Percentiles rank a stretch among this genome's conserved stretches.
phyloP scores from a whole-genome alignment of 2,797 vertebrate genomes.

The Momotus momota region DNA sequence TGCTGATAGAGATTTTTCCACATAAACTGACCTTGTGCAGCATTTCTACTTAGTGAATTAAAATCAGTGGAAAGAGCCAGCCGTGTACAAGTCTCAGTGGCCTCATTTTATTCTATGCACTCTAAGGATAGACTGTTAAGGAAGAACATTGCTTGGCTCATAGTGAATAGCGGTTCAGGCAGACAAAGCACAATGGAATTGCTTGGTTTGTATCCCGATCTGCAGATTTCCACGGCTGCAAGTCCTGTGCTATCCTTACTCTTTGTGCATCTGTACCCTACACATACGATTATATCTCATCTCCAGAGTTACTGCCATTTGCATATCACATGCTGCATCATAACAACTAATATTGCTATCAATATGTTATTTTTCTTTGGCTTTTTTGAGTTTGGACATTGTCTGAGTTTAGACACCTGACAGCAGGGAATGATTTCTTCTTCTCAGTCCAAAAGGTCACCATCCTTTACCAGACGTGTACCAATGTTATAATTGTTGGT shows the following conservation, averaged over 20 bases:
- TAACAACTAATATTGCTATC: neutral
- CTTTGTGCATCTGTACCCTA: neutral
- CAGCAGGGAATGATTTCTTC: neutral
- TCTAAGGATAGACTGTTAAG: conserved; percentile 8
- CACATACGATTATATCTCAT: neutral
- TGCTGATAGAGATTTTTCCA: neutral
- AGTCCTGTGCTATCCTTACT: neutral
- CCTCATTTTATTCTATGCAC: neutral
- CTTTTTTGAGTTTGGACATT: neutral
- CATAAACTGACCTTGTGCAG: conserved; percentile 2
- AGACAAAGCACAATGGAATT: neutral
- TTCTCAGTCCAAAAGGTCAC: neutral
- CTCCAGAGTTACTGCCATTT: neutral
- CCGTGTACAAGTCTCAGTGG: neutral
- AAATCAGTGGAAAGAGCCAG: neutral
- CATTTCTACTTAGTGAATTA: conserved; percentile 22
- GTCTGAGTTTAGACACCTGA: neutral
- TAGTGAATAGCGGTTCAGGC: neutral
- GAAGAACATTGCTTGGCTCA: neutral
- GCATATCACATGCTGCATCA: neutral
- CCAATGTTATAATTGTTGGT: accelerated
- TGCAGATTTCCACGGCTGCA: neutral
- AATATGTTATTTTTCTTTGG: neutral
- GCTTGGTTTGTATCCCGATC: accelerated
- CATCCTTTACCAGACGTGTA: neutral